A percentile compares a stretch with the other conserved stretches of the same genome.
Evolutionary conservation across 2,113 vertebrate species (phyloP).

Genomic region (Lontra canadensis): DNA sequence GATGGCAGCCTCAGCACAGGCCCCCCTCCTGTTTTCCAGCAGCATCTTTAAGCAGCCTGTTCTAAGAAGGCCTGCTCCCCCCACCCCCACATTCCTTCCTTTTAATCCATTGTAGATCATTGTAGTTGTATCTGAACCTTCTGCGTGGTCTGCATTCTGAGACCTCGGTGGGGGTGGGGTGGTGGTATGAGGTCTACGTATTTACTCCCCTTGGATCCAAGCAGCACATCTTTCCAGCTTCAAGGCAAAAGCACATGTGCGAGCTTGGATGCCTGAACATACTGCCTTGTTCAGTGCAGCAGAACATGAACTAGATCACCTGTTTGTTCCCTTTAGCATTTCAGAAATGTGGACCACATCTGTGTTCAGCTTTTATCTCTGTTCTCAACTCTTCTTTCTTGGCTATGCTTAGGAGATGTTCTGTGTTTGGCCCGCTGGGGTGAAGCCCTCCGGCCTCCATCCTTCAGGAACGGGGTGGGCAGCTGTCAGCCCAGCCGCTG

Average conservation of each 20-base stretch:
- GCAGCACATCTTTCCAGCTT: neutral
- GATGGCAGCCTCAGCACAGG: neutral
- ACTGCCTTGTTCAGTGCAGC: rapidly evolving
- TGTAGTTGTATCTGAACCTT: neutral
- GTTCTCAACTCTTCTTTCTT: neutral
- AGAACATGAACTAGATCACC: rapidly evolving
- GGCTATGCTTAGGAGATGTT: neutral
- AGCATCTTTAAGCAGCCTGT: neutral
- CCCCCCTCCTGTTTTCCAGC: neutral
- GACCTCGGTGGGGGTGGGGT: neutral
- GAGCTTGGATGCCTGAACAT: rapidly evolving
- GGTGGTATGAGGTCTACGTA: rapidly evolving
- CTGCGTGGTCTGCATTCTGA: neutral
- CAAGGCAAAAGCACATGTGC: rapidly evolving
- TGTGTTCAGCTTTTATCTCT: neutral
- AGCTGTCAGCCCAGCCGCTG: neutral
- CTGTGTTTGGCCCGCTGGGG: neutral
- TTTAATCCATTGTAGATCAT: neutral
- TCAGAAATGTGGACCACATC: neutral
- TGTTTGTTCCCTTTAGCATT: neutral
- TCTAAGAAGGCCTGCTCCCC: neutral
- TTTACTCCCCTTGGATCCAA: neutral
- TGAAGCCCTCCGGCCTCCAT: neutral
- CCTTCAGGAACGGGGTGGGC: neutral
- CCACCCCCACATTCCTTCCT: neutral